Base-by-base conservation (phyloP, 2,888 invertebrate genomes). In the Pandemis cinnamomeana region DNA sequence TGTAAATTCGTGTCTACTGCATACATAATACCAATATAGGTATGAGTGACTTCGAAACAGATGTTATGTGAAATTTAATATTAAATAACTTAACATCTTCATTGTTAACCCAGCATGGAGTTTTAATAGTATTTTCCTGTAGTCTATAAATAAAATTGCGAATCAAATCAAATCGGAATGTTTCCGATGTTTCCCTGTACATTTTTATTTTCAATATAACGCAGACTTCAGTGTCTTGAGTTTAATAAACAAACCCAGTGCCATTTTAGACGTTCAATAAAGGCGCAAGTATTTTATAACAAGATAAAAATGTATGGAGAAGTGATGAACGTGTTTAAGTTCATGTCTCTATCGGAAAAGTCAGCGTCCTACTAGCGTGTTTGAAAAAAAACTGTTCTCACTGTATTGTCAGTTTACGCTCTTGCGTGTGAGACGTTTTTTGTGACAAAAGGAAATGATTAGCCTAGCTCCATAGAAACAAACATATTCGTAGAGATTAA, bases 111-210 rank as follows among this genome's bases (percentile, higher is more conserved):
- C 7, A 20, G 20, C 53, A 55, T 7, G 8, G 53, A 55, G 27
- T 58, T 27, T 20, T 58, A 27, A 36, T 55, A 41, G 15, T 41
- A 41, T 71, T 71, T 66, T 60, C 64, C 66, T 71, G 64, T 41
- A n/a, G 58, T 60, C 58, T 27, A 58, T 58, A 64, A 64, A 63
- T 63, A 58, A 55, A 64, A 27, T n/a, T 27, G 27, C 10, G 5
- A 58, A 58, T 27, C 27, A 27, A 58, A 7, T 55, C 15, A 55
- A 20, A 55, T 55, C 55, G 7, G 55, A 27, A 58, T 11, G 58
- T 11, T 20, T 20, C 10, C 27, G 11, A 11, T 11, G n/a, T 58
- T 58, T 58, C 11, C 58, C 27, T 58, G 58, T 11, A 8, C 27
- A 58, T 7, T 53, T 53, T 53, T 15, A 53, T 53, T 53, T 53